Percentiles rank a stretch among this genome's conserved stretches.
phyloP scores from a whole-genome alignment of 2,888 invertebrate genomes.

The Phania funesta region DNA sequence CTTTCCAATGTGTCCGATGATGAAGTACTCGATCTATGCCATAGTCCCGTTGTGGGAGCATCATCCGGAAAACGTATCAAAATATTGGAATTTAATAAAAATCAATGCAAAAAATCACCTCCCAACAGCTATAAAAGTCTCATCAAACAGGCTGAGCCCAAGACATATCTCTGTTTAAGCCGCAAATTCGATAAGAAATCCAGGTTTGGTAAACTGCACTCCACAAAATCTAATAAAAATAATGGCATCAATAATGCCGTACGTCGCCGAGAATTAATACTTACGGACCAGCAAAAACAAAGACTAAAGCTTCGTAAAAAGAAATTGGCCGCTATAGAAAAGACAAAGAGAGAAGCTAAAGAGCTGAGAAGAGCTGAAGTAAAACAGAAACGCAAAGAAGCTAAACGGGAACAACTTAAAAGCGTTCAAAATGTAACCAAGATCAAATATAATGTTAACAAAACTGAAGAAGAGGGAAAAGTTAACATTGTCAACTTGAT shows the following conservation, averaged over 20 bases:
- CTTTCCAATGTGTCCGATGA: slow-evolving; percentile 69
- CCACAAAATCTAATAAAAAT: slow-evolving; percentile 70
- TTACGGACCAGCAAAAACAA: slow-evolving; percentile 77
- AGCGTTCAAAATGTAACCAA: slow-evolving; percentile 12
- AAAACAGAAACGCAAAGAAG: slow-evolving; percentile 64
- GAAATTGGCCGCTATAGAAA: slow-evolving; percentile 71
- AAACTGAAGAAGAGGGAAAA: slow-evolving; percentile 43
- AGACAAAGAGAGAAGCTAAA: slow-evolving; percentile 71
- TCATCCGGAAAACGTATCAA: slow-evolving; percentile 73
- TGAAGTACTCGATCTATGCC: slow-evolving; percentile 69
- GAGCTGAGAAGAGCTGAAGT: slow-evolving; percentile 68
- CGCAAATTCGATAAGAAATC: slow-evolving; percentile 75
- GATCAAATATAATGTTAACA: slow-evolving; percentile 7
- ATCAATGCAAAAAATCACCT: slow-evolving; percentile 76
- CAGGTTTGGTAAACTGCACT: slow-evolving; percentile 75
- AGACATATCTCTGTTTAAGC: slow-evolving; percentile 78
- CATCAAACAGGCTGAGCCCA: slow-evolving; percentile 80
- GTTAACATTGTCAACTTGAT: slow-evolving; percentile 58
- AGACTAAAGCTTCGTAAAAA: slow-evolving; percentile 73
- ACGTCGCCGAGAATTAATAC: slow-evolving; percentile 75
- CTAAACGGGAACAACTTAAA: slow-evolving; percentile 54
- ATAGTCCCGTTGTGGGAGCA: slow-evolving; percentile 65
- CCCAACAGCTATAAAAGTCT: slow-evolving; percentile 80
- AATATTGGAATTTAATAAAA: slow-evolving; percentile 75
- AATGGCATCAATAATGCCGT: slow-evolving; percentile 65